Conservation (phyloP, 2,888 invertebrate genomes). For the Ditula angustiorana region DNA sequence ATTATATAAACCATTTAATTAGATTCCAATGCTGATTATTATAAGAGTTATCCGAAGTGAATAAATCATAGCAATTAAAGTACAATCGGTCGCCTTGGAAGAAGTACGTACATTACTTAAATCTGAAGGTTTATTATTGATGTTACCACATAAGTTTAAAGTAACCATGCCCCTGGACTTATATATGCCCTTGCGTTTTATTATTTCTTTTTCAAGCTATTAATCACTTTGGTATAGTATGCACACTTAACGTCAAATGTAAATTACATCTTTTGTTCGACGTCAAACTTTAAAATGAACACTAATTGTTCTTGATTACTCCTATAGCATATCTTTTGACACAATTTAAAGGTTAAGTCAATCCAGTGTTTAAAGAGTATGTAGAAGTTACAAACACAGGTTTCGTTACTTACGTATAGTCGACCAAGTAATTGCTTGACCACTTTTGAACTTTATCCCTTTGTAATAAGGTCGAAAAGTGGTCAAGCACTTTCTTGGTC, state of each 20-base stretch:
- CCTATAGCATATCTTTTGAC: background rate
- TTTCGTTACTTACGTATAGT: background rate
- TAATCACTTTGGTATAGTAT: background rate
- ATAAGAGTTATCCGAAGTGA: background rate
- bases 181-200: background rate
- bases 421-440: no score
- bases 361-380: background rate
- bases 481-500: no score
- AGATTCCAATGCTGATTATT: background rate
- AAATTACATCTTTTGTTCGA: background rate
- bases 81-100: slow-evolving; percentile 22
- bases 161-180: slow-evolving; percentile 9
- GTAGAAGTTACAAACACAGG: background rate
- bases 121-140: slow-evolving; percentile 25
- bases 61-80: slow-evolving; percentile 16
- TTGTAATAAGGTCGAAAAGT: no score
- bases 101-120: background rate
- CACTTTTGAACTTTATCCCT: no score
- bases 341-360: background rate
- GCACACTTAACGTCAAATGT: background rate
- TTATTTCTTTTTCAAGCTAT: background rate
- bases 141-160: slow-evolving; percentile 12
- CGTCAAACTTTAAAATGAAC: background rate
- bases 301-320: background rate
- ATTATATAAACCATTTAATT: background rate